phyloP scores from a whole-genome alignment of 2,797 vertebrate species.

The Peromyscus aztecus region DNA sequence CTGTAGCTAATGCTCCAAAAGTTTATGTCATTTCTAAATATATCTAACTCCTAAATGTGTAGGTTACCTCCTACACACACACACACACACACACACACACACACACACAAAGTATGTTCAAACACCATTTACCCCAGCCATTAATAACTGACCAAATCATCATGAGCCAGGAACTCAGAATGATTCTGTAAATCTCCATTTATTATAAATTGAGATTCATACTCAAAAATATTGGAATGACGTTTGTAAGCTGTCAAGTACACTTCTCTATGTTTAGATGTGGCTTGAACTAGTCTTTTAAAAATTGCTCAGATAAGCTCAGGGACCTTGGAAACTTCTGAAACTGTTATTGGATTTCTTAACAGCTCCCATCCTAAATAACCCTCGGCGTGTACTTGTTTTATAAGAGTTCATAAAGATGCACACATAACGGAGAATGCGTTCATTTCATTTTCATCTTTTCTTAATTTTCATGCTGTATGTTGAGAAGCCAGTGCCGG shows the following conservation, averaged over 20 bases:
- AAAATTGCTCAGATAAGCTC: not conserved
- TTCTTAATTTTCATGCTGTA: not conserved
- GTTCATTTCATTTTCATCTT: not conserved
- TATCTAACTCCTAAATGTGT: not conserved
- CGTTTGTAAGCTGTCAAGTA: not conserved
- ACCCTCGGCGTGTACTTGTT: not conserved
- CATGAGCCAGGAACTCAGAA: not conserved
- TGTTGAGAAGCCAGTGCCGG: rapidly evolving
- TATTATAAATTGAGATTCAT: not conserved
- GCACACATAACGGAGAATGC: not conserved
- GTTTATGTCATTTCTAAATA: slow-evolving; percentile 57
- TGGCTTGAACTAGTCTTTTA: not conserved
- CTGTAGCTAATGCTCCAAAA: slow-evolving; percentile 24
- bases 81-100: not conserved
- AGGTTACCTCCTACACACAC: not conserved
- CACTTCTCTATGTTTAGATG: not conserved
- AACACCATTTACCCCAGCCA: not conserved
- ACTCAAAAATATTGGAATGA: not conserved
- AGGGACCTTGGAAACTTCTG: not conserved
- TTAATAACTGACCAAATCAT: not conserved
- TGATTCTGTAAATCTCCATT: not conserved
- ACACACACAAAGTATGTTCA: not conserved
- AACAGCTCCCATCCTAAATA: not conserved
- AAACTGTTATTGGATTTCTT: not conserved
- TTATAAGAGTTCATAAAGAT: not conserved